phyloP scores from a whole-genome alignment of 2,888 invertebrate species.

The Acleris literana region DNA sequence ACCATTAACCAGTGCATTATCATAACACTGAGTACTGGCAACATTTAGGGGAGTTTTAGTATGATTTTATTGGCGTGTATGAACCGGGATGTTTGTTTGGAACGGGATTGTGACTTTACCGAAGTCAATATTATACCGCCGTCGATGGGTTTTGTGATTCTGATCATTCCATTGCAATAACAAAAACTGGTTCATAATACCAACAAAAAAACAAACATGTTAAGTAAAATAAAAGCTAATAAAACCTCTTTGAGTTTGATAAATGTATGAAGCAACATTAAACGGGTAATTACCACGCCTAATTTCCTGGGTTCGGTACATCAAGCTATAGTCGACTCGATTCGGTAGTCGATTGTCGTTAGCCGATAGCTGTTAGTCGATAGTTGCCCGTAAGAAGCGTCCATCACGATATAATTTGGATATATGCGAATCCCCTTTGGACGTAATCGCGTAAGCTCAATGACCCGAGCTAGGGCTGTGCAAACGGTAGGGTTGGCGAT shows the following conservation, averaged over 20 bases:
- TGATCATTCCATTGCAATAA: too few species aligned
- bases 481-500: conserved; percentile 16
- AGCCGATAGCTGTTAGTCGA: conserved; percentile 55
- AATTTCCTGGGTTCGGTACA: conserved; percentile 8
- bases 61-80: conserved; percentile 30
- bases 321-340: conserved; percentile 36
- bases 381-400: conserved; percentile 76
- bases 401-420: conserved; percentile 81
- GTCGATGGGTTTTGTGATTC: too few species aligned
- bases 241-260: too few species aligned
- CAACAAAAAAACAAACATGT: too few species aligned
- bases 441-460: conserved; percentile 73
- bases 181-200: too few species aligned
- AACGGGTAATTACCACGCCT: too few species aligned
- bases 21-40: conserved; percentile 28
- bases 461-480: conserved; percentile 55
- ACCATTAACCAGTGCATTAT: conserved; percentile 35
- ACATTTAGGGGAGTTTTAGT: conserved; percentile 25
- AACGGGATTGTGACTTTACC: too few species aligned
- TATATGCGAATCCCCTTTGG: conserved; percentile 77
- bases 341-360: conserved; percentile 49
- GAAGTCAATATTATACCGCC: too few species aligned
- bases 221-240: too few species aligned
- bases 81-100: not conserved
- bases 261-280: too few species aligned